A percentile compares a stretch with the other conserved stretches of the same genome.
Evolutionary conservation across 2,797 vertebrate genomes (phyloP).

Genomic region (Smutsia gigantea): DNA sequence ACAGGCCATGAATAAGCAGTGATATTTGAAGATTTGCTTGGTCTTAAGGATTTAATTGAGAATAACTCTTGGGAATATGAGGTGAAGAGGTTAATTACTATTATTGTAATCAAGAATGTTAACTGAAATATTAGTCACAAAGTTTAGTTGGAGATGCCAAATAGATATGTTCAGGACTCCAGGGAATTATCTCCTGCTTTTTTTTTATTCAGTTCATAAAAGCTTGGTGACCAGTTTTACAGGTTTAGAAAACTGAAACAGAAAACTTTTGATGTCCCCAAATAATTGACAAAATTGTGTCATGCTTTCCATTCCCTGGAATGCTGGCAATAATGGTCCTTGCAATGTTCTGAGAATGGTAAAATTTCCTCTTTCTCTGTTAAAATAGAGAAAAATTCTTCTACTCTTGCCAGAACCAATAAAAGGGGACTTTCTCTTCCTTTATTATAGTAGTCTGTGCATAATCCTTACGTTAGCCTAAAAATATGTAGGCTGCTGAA

Average conservation of each 20-base stretch:
- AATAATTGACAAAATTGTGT: not conserved
- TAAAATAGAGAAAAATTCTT: not conserved
- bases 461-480: not conserved
- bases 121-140: not conserved
- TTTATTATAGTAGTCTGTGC: not conserved
- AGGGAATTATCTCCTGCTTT: not conserved
- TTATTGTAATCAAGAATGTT: not conserved
- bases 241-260: not conserved
- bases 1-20: not conserved
- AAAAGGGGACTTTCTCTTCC: not conserved
- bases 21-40: not conserved
- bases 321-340: not conserved
- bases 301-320: not conserved
- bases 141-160: constrained; percentile 4
- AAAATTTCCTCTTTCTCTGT: not conserved
- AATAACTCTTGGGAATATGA: not conserved
- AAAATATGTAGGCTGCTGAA: not conserved
- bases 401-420: not conserved
- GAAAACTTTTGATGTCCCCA: not conserved
- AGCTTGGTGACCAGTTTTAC: not conserved
- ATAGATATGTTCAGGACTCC: not conserved
- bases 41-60: not conserved
- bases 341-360: not conserved
- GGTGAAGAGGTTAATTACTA: not conserved
- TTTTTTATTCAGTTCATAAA: not conserved